Base-by-base conservation (phyloP, 2,113 vertebrate genomes). In the Syngnathoides biaculeatus region DNA sequence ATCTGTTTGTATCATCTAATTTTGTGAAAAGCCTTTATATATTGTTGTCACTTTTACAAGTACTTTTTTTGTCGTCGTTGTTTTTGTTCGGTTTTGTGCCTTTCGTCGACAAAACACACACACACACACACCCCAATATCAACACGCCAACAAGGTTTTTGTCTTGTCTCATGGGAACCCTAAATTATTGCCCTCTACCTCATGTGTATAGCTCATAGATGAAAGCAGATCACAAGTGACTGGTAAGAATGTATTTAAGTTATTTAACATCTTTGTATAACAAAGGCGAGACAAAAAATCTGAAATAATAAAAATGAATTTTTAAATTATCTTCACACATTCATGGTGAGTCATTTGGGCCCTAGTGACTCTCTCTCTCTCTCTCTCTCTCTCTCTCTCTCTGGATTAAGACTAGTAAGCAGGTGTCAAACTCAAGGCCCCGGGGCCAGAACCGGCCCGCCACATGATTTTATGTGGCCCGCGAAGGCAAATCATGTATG, bases 201-300 rank as follows among this genome's bases (percentile, higher is more conserved):
- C 97, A 99, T 95, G 94, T 98, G 94, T 96, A 94, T 92, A 97
- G 95, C 91, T 93, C 94, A 93, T 96, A 94, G 95, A 93, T 93
- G 93, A 95, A 94, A 94, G 95, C 94, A 93, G 94, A 96, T 96
- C 93, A 94, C 92, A 93, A 95, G 94, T 95, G 96, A 96, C 95
- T 96, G 94, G 94, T 95, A 94, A 96, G 96, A 98, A 98, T 97
- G 95, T 99, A 98, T 99, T 98, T 96, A 96, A 97, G 92, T 96
- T 99, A 99, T 98, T 98, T 98, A 98, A 98, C 91, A 93, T 95
- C 95, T 96, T 97, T 95, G 96, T 98, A 94, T 97, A 97, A 96
- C 94, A 95, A 94, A 95, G 95, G 92, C 91, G 78, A 90, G 95
- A 94, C n/a, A 24, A 43, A 93, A 94, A 94, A 96, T 91, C 92